Percentiles rank a stretch among this genome's conserved stretches.
These are phyloP conservation scores for Callimorpha dominula DNA, from an alignment of 2,888 invertebrate species.

Conservation along the genomic window DNA sequence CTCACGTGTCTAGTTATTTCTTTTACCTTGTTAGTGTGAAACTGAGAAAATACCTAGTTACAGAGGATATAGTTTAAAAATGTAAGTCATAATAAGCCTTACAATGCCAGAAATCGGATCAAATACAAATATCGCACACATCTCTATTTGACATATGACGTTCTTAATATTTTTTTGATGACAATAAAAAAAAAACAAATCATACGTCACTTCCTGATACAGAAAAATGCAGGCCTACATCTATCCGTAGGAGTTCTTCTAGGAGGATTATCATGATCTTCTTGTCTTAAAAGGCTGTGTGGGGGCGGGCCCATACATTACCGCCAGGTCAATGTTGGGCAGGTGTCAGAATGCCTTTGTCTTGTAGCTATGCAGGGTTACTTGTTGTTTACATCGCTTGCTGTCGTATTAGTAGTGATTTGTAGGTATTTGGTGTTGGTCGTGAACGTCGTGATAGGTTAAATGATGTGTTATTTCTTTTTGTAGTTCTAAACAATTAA, in stretches of 20 bases:
- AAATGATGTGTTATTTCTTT: background rate
- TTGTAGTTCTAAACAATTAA: background rate
- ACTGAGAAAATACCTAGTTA: background rate
- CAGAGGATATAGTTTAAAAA: no score
- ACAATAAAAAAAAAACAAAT: background rate
- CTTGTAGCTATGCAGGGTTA: slow-evolving; percentile 37
- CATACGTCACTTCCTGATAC: slow-evolving; percentile 11
- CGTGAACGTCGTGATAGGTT: slow-evolving; percentile 27
- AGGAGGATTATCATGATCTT: slow-evolving; percentile 43
- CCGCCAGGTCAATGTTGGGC: slow-evolving; percentile 56
- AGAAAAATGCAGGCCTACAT: slow-evolving; percentile 21
- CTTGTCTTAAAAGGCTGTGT: slow-evolving; percentile 47
- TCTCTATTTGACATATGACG: background rate
- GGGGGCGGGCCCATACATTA: slow-evolving; percentile 48
- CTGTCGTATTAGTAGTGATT: background rate
- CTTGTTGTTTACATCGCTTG: slow-evolving; percentile 30
- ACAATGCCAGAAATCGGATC: no score
- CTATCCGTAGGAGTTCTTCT: slow-evolving; percentile 19
- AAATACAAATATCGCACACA: background rate
- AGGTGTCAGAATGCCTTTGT: slow-evolving; percentile 55
- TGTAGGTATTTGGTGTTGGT: background rate
- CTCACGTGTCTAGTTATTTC: slow-evolving; percentile 17
- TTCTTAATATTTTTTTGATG: background rate
- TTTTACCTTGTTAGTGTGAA: background rate
- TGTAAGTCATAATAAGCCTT: no score